Conservation (phyloP, 2,888 invertebrate genomes). For the Limnephilus lunatus region DNA sequence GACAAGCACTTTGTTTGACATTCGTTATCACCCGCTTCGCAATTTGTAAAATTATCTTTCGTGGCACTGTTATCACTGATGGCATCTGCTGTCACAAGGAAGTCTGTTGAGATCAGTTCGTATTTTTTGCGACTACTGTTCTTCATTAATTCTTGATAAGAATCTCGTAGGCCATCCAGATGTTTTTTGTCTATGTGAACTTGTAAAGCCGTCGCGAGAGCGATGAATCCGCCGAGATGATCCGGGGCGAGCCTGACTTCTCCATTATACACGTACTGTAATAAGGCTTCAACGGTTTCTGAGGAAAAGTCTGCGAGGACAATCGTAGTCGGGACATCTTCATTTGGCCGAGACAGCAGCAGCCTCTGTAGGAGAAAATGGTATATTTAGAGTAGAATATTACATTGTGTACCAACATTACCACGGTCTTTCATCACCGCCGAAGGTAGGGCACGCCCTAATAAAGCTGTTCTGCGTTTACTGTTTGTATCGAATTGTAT, state of each 20-base stretch:
- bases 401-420: neutral
- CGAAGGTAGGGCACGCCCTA: neutral
- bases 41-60: neutral
- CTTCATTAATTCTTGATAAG: constrained; percentile 9
- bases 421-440: neutral
- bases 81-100: constrained; percentile 15
- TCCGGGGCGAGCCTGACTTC: constrained; percentile 79
- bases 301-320: constrained; percentile 82
- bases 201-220: constrained; percentile 76
- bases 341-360: constrained; percentile 71
- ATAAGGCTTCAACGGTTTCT: constrained; percentile 80
- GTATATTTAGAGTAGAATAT: neutral
- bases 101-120: constrained; percentile 30
- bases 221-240: constrained; percentile 79
- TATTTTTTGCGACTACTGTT: constrained; percentile 28
- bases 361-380: constrained; percentile 69
- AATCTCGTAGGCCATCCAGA: constrained; percentile 33
- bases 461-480: neutral
- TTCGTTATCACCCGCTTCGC: neutral
- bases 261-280: constrained; percentile 84
- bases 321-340: constrained; percentile 79
- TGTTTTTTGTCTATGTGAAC: constrained; percentile 71
- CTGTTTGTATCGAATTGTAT: neutral
- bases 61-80: neutral
- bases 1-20: neutral